Evolutionary conservation across 2,888 invertebrate genomes (phyloP), one percentile per base, ranked within the genome.

Genomic region (Lordiphosa andalusiaca): DNA sequence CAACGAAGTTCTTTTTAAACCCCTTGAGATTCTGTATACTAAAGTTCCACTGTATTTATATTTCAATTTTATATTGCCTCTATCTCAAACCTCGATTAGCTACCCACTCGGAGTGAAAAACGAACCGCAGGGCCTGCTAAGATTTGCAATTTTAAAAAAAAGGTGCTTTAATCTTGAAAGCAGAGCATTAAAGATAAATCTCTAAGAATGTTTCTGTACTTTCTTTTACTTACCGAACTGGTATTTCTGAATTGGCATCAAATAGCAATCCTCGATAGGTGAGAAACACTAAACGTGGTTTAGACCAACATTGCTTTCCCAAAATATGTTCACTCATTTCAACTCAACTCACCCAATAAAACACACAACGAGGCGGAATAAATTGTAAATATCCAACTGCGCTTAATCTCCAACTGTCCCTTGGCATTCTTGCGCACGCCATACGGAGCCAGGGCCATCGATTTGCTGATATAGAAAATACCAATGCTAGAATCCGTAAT

Each of bases 231-330:
- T 84, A 88, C 88, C 88, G 86, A 36, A 88, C 84, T 10, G 88
- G 88, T 53, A 82, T 78, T 47, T 88, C 81, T 0, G 89, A 88
- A 49, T 88, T 89, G 0, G 89, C 88, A 80, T 89, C 89, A 44
- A 81, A 87, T 1, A 89, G 59, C 1, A 89, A 70, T 0, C 89
- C 89, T 6, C 87, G 77, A 69, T 89, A 89, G 16, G 89, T 89
- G 6, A 89, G 68, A 44, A 73, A 82, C 39, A 88, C 89, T 81
- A 38, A 0, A 37, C 33, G 44, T 3, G 36, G 23, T 25, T 21
- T n/a, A 25, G 25, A 25, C 16, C 7, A 38, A 16, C 16, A 16
- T 16, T 16, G 13, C 25, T n/a, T 19, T 10, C 53, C 13, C 2
- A 6, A 1, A 12, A 6, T 9, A 13, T 12, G 2, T 6, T 9